These are phyloP conservation scores for Myodes glareolus DNA, from an alignment of 2,113 vertebrate species.

Conservation along the genomic window DNA sequence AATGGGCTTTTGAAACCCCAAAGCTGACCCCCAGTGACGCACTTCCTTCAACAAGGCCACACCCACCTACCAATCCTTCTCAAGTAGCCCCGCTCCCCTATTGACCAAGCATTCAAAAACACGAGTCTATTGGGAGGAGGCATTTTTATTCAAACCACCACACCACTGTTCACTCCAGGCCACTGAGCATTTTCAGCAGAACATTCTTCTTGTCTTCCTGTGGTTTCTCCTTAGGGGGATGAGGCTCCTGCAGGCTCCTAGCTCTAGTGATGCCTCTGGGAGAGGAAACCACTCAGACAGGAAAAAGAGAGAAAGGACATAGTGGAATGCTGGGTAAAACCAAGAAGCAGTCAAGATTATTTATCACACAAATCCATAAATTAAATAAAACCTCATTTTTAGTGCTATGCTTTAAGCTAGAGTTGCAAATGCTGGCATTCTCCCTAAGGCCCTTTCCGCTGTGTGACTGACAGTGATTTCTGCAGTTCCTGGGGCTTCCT, in stretches of 20 bases:
- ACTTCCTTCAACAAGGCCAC: neutral
- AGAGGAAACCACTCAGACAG: neutral
- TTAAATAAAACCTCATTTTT: constrained; percentile 52
- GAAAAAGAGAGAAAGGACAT: neutral
- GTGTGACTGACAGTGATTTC: neutral
- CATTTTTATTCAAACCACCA: neutral
- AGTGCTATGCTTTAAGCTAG: constrained; percentile 25
- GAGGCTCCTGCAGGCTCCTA: neutral
- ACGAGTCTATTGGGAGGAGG: neutral
- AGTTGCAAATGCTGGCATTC: neutral
- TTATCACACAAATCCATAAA: constrained; percentile 45
- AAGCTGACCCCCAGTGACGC: neutral
- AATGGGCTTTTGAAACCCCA: neutral
- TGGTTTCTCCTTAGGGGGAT: neutral
- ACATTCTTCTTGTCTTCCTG: neutral
- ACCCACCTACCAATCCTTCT: neutral
- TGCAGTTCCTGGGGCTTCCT: neutral
- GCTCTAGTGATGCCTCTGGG: neutral
- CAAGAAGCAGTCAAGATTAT: neutral
- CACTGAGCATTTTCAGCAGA: neutral
- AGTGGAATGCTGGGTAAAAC: neutral
- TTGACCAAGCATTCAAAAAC: neutral
- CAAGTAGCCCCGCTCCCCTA: neutral
- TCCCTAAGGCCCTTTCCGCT: constrained; percentile 2
- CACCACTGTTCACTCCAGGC: neutral